Evolutionary conservation across 2,888 invertebrate genomes (phyloP), one percentile per base, ranked within the genome.

Genomic region (Cenopis cana): DNA sequence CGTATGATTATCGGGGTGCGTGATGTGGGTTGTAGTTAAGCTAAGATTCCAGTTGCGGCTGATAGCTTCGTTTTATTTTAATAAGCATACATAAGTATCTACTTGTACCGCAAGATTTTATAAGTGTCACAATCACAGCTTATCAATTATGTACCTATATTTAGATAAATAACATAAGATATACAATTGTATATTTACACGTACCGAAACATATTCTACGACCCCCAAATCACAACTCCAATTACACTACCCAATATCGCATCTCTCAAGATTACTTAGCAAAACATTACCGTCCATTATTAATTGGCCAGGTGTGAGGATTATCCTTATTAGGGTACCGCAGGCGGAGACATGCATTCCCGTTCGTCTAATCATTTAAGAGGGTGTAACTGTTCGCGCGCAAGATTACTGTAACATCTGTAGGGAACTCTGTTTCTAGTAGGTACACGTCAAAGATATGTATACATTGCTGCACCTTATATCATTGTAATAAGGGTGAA

Each of bases 261-360:
- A 54, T 60, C 61, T 62, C 55, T 60, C 41, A 55, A 66, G 70
- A 70, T 70, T 65, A 65, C 70, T 71, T 59, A 55, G 61, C 69
- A 56, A 55, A 67, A 71, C 71, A 71, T 71, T 71, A 50, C 54
- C 66, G 54, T 92, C 83, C 89, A 93, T 92, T 91, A 93, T 93
- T 92, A 92, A 93, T 93, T 91, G 90, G 91, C 89, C 91, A 91
- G 88, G 90, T 89, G 90, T 79, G 82, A 80, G 82, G 93, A 92
- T 93, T 84, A 93, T 92, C 93, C 91, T 89, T 90, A 90, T 88
- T 93, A 91, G 82, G 84, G 78, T 71, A 79, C 93, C 93, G 80
- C 93, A 90, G 84, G 82, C 81, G 74, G 76, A 83, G 81, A 85
- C 85, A 83, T 86, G 87, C 88, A 87, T 85, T 86, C 83, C 83